These are phyloP conservation scores for Raphicerus campestris DNA, from an alignment of 2,113 vertebrate species.

Conservation along the genomic window DNA sequence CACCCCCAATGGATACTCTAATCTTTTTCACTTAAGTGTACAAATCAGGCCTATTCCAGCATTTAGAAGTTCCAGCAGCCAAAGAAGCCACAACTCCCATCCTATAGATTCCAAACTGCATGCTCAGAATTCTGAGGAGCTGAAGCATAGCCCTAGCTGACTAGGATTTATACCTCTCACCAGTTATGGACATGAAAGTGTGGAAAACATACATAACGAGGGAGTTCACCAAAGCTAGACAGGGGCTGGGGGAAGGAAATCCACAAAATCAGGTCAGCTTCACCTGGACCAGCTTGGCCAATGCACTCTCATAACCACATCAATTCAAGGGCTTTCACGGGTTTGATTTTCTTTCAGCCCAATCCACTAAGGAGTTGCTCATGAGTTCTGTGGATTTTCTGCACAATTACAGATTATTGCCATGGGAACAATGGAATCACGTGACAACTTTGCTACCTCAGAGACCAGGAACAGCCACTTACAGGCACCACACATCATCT, in stretches of 20 bases:
- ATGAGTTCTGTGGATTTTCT: slow-evolving; percentile 85
- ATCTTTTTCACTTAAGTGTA: background rate
- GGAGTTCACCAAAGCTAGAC: background rate
- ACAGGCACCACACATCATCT: slow-evolving; percentile 77
- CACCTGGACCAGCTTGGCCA: slow-evolving; percentile 62
- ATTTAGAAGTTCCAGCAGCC: background rate
- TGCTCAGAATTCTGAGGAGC: background rate
- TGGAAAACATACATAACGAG: background rate
- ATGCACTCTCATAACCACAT: slow-evolving; percentile 69
- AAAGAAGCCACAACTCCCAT: background rate
- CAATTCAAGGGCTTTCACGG: slow-evolving; percentile 71
- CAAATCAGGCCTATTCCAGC: background rate
- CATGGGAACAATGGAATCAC: slow-evolving; percentile 83
- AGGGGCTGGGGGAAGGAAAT: background rate
- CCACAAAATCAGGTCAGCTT: slow-evolving; percentile 33
- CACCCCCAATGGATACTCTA: background rate
- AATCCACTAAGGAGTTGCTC: slow-evolving; percentile 84
- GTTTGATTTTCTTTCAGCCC: slow-evolving; percentile 78
- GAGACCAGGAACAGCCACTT: slow-evolving; percentile 84
- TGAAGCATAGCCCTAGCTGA: fast-evolving
- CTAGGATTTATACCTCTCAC: slow-evolving; percentile 26
- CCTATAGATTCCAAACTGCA: background rate
- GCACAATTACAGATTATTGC: slow-evolving; percentile 88
- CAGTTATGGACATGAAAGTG: background rate
- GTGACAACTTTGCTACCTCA: slow-evolving; percentile 84